Evolutionary conservation across 2,888 invertebrate genomes (phyloP).

Genomic region (Blastobasis adustella): DNA sequence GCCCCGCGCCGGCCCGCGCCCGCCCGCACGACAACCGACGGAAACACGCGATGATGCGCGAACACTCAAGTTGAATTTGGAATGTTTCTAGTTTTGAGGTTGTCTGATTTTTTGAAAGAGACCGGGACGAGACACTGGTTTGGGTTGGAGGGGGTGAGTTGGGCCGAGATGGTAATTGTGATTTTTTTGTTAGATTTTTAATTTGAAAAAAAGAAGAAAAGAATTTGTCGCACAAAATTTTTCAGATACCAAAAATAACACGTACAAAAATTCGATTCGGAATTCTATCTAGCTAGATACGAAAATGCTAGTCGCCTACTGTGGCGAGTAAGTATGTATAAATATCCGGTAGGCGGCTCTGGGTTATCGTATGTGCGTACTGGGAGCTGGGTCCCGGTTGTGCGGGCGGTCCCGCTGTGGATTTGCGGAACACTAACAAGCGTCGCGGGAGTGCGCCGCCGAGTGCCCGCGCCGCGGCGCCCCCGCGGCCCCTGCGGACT

Average conservation of each 20-base stretch:
- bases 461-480: conserved; percentile 70
- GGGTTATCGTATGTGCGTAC: conserved; percentile 66
- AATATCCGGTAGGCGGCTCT: conserved; percentile 59
- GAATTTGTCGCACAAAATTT: not conserved
- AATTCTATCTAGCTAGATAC: not conserved
- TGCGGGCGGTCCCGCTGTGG: conserved; percentile 73
- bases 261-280: not conserved
- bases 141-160: not conserved
- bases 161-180: not conserved
- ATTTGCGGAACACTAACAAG: conserved; percentile 74
- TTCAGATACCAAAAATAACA: not conserved
- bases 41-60: conserved; percentile 16
- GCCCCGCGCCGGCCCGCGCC: conserved; percentile 41
- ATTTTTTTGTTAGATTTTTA: not conserved
- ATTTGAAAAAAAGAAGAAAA: not conserved
- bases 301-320: not conserved
- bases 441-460: conserved; percentile 69
- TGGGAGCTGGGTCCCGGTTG: conserved; percentile 69
- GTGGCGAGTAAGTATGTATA: conserved; percentile 16
- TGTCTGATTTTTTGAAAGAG: not conserved
- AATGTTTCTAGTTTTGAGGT: conserved; percentile 2
- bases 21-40: conserved; percentile 45
- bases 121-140: conserved; percentile 12
- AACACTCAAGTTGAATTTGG: conserved; percentile 23
- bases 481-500: conserved; percentile 72